Conservation (phyloP, 2,797 vertebrate genomes). For the Chloroceryle inda region DNA sequence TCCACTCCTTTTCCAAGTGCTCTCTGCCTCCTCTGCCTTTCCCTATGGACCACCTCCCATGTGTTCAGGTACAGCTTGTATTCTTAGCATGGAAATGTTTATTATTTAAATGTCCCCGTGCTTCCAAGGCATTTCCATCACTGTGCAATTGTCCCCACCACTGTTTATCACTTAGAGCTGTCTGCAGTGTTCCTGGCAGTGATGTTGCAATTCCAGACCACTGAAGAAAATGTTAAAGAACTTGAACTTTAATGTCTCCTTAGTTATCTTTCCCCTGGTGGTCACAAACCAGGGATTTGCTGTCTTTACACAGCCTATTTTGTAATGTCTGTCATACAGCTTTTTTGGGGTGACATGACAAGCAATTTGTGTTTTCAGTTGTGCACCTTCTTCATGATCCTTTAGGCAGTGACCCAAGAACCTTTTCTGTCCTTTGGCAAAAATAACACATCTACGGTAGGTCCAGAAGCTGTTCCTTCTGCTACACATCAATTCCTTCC, state of each 20-base stretch:
- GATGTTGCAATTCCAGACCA: neutral
- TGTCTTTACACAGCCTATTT: neutral
- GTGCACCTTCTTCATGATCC: neutral
- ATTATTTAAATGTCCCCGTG: neutral
- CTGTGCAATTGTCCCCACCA: neutral
- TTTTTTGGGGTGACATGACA: neutral
- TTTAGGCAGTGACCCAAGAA: neutral
- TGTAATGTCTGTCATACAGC: neutral
- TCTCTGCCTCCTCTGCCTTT: neutral
- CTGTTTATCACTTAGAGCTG: neutral
- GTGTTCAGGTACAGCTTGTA: neutral
- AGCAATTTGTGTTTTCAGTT: neutral
- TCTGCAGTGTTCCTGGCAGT: neutral
- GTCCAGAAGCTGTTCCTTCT: neutral
- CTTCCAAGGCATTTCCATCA: neutral
- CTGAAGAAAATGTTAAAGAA: neutral
- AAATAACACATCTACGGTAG: neutral
- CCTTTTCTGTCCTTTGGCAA: neutral
- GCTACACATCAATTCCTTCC: fast-evolving
- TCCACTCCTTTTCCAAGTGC: neutral
- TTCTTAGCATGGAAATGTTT: neutral
- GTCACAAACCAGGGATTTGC: neutral
- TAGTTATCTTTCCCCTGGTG: neutral
- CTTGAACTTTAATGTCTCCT: neutral
- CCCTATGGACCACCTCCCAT: neutral